Base-by-base conservation (phyloP, 2,797 vertebrate species). In the Poecilia wingei region DNA sequence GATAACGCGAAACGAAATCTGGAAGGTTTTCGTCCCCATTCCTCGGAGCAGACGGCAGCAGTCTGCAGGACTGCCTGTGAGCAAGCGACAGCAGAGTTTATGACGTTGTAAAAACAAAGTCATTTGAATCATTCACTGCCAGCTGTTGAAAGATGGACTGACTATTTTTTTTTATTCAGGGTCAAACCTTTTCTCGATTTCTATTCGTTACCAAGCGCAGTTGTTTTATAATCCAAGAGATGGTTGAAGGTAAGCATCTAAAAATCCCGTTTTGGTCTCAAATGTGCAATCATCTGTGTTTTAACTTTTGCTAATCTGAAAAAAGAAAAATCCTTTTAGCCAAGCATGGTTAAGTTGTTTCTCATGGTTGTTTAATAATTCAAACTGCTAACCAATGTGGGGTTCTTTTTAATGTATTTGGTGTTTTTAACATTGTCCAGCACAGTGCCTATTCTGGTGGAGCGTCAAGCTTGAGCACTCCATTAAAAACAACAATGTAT, bases 391-490 rank as follows among this genome's bases (percentile, higher is more conserved):
- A 88, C 76, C 7, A 80, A 77, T 46, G 1, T 28, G 70, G 18
- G n/a, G 0, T 36, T 61, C 31, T 45, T n/a, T 70, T 25, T 47
- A n/a, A 81, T 82, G 73, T 83, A 72, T 83, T 85, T 69, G 70
- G 69, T 85, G 89, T 92, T 84, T 80, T 90, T 89, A 86, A 91
- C 83, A 83, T 93, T 85, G 87, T 93, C 86, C 91, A 89, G 90
- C 89, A 87, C 89, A 89, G 93, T 94, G 92, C 92, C 93, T 95
- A 87, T 87, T 89, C 87, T 89, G 80, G 82, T 77, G 84, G 88
- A 84, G 88, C 85, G 73, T 87, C 77, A 86, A 83, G 82, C 83
- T 69, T 72, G 79, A 93, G 86, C 91, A 93, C 93, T 93, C 91
- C 92, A 85, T 90, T 83, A n/a, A 71, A 82, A 85, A 86, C 82